Evolutionary conservation across 2,888 invertebrate species (phyloP).

Genomic region (Chrysopilus asiliformis): DNA sequence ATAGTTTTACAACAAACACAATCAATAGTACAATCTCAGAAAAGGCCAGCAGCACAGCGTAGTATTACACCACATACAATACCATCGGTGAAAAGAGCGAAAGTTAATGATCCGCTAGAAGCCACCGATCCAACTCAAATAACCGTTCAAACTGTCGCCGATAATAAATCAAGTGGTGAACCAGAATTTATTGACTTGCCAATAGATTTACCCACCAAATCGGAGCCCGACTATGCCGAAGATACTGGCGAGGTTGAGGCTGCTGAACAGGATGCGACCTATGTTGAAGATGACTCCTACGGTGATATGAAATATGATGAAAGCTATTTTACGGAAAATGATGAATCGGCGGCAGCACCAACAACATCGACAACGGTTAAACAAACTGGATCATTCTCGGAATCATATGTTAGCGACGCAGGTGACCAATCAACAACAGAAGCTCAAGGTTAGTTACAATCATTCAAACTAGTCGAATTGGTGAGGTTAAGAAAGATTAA

Average conservation of each 20-base stretch:
- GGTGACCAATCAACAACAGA: slow-evolving; percentile 34
- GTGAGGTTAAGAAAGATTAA: too few relatives aligned
- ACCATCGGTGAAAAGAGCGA: slow-evolving; percentile 19
- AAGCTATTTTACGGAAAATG: slow-evolving; percentile 37
- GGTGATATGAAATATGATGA: slow-evolving; percentile 45
- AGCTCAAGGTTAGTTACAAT: slow-evolving; percentile 36
- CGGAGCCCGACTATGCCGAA: slow-evolving; percentile 52
- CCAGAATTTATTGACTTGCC: slow-evolving; percentile 37
- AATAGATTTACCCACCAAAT: slow-evolving; percentile 46
- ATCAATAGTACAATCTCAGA: slow-evolving; percentile 24
- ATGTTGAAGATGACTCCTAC: slow-evolving; percentile 52
- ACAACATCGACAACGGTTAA: slow-evolving; percentile 32
- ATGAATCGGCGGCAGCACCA: slow-evolving; percentile 26
- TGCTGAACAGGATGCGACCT: slow-evolving; percentile 48
- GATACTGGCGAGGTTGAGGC: slow-evolving; percentile 49
- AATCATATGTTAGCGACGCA: slow-evolving; percentile 33
- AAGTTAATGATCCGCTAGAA: slow-evolving; percentile 48
- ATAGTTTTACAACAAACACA: slow-evolving; percentile 39
- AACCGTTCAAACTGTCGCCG: slow-evolving; percentile 38
- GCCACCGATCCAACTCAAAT: slow-evolving; percentile 43
- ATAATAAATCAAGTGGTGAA: slow-evolving; percentile 23
- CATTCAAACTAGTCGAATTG: slow-evolving; percentile 3
- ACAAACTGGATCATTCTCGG: slow-evolving; percentile 25
- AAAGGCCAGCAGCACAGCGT: slow-evolving; percentile 32
- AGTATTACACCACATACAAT: slow-evolving; percentile 24